Evolutionary conservation across 2,888 invertebrate species (phyloP), one percentile per base, ranked within the genome.

Genomic region (Cabera pusaria): DNA sequence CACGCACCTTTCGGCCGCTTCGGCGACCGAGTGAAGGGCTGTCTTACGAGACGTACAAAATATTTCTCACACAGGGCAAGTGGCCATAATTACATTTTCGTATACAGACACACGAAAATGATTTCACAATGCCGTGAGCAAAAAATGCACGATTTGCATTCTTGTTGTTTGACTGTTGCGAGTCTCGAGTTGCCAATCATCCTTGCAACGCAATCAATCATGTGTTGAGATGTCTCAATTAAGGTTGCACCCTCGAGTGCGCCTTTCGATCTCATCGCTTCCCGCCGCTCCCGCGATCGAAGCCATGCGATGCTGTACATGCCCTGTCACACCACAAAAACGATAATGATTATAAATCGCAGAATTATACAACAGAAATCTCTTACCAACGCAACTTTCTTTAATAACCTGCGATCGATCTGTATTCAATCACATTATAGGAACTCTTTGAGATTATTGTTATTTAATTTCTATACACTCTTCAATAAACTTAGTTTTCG

Each of bases 311-410:
- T 46, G 41, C 60, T 54, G 56, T 56, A 58, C 51, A 60, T 59
- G 61, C 56, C 56, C 66, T 67, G 65, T 59, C 65, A 53, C 59
- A 56, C 60, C 70, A 67, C 65, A 77, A 78, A 74, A 79, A 76
- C 73, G 48, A 59, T 84, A 81, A 86, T 82, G 79, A 79, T 85
- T 79, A 84, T 80, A 81, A 82, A 86, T 85, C 76, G 76, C 67
- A 42, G 58, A 73, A 81, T 86, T 86, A 84, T 85, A 69, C 83
- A 68, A 64, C 62, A 60, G 53, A 73, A 67, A 72, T 46, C 46
- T 63, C 55, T 59, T 49, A 37, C 59, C 72, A 79, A 74, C 73
- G 71, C 73, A 36, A 61, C 39, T 65, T 64, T 62, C 56, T 67
- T 64, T 61, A 67, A 68, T 58, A 49, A 53, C 52, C 50, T 55